phyloP scores from a whole-genome alignment of 2,797 vertebrate genomes.

The Poeciliopsis infans region DNA sequence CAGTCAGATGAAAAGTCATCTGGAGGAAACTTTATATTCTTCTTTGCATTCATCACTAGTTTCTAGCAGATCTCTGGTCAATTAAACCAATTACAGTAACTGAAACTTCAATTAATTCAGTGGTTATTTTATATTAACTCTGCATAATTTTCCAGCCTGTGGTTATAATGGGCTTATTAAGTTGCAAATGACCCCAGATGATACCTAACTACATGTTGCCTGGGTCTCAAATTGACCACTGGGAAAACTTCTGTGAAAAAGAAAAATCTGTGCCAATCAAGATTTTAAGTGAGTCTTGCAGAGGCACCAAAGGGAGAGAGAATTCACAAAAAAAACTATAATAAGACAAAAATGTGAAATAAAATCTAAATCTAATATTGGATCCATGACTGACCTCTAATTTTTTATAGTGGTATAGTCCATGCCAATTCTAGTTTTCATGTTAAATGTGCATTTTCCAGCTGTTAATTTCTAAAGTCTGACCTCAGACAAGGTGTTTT shows the following conservation, averaged over 20 bases:
- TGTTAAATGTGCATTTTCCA: background rate
- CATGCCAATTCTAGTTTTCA: background rate
- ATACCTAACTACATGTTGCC: constrained; percentile 2
- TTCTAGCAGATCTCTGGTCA: constrained; percentile 20
- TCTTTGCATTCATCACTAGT: background rate
- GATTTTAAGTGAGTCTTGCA: background rate
- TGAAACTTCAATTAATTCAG: constrained; percentile 46
- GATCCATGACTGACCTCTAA: background rate
- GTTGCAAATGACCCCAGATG: constrained; percentile 35
- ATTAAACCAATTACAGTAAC: constrained; percentile 35
- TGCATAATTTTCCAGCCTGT: constrained; percentile 45
- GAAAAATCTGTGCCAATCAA: background rate
- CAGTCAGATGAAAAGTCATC: background rate
- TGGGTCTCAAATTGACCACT: constrained; percentile 6
- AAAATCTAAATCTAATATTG: background rate
- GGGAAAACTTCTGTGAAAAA: background rate
- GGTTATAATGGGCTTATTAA: constrained; percentile 29
- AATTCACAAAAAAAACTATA: background rate
- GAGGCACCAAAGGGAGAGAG: background rate
- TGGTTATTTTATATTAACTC: constrained; percentile 42
- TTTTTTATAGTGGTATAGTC: background rate
- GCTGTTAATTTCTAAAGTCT: background rate
- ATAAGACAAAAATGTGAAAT: background rate
- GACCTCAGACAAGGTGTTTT: background rate
- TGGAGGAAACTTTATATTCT: background rate